These are phyloP conservation scores for Cryptophagus acutangulus DNA, from an alignment of 2,888 invertebrate species.

Conservation along the genomic window DNA sequence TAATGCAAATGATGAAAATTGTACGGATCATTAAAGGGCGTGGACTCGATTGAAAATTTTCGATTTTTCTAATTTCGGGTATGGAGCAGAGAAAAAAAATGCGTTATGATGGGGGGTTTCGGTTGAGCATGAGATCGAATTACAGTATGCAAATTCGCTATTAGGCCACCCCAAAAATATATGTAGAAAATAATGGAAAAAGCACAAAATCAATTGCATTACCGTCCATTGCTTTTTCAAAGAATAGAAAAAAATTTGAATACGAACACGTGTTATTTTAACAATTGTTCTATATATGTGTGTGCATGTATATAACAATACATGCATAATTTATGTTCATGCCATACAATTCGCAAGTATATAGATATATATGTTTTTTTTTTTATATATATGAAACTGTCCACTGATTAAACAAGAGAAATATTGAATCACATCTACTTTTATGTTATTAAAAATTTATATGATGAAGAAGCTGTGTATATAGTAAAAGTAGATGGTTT, in stretches of 20 bases:
- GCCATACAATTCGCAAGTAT: too few relatives aligned
- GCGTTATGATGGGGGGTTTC: too few relatives aligned
- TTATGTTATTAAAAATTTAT: too few relatives aligned
- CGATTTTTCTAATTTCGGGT: too few relatives aligned
- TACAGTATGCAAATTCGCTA: conserved; percentile 25
- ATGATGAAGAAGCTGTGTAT: too few relatives aligned
- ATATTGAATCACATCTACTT: too few relatives aligned
- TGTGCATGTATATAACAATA: conserved; percentile 42
- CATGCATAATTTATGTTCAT: conserved; percentile 37
- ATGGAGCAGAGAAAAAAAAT: too few relatives aligned
- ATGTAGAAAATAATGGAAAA: conserved; percentile 26
- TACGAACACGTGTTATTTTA: conserved; percentile 39
- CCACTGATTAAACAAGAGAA: not conserved
- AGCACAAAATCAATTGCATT: conserved; percentile 33
- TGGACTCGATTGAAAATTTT: too few relatives aligned
- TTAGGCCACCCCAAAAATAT: conserved; percentile 21
- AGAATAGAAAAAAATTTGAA: conserved; percentile 38
- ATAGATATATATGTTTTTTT: conserved; percentile 33
- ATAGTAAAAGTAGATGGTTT: too few relatives aligned
- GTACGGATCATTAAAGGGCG: too few relatives aligned
- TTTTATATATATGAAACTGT: conserved; percentile 17
- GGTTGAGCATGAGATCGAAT: conserved; percentile 11
- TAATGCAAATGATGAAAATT: too few relatives aligned
- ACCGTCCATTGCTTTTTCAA: conserved; percentile 28
- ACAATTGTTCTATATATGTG: conserved; percentile 42